Conservation (phyloP, 2,113 vertebrate species). For the Xenopus borealis region DNA sequence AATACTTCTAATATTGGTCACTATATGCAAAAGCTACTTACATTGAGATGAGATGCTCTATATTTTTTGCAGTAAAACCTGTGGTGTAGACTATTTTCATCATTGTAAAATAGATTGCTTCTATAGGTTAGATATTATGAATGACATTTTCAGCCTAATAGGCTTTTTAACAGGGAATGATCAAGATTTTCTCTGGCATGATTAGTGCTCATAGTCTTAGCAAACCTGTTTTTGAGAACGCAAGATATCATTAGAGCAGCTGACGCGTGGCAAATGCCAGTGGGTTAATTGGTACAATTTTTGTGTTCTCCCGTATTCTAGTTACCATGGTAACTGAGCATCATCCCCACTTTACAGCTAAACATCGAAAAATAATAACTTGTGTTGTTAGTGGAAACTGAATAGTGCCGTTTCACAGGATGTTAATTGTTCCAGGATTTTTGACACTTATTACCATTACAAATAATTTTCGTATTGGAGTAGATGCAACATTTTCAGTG, state of each 20-base stretch:
- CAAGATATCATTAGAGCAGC: conserved; percentile 1
- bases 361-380: not conserved
- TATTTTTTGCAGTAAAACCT: too few species aligned
- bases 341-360: not conserved
- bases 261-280: conserved; percentile 6
- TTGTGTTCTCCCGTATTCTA: not conserved
- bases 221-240: not conserved
- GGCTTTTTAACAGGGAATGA: not conserved
- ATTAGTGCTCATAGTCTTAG: not conserved
- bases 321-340: conserved; percentile 6
- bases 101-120: too few species aligned
- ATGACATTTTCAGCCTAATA: not conserved
- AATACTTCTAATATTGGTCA: too few species aligned
- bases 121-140: not conserved
- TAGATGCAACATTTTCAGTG: too few species aligned
- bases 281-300: conserved; percentile 9
- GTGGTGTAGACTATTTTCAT: too few species aligned
- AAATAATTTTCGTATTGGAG: too few species aligned
- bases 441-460: not conserved
- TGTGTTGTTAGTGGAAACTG: not conserved
- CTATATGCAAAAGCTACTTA: too few species aligned
- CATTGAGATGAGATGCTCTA: too few species aligned
- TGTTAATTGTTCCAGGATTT: not conserved
- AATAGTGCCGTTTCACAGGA: not conserved
- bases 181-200: not conserved